Evolutionary conservation across 2,888 invertebrate genomes (phyloP).

Genomic region (Tortrix viridana): DNA sequence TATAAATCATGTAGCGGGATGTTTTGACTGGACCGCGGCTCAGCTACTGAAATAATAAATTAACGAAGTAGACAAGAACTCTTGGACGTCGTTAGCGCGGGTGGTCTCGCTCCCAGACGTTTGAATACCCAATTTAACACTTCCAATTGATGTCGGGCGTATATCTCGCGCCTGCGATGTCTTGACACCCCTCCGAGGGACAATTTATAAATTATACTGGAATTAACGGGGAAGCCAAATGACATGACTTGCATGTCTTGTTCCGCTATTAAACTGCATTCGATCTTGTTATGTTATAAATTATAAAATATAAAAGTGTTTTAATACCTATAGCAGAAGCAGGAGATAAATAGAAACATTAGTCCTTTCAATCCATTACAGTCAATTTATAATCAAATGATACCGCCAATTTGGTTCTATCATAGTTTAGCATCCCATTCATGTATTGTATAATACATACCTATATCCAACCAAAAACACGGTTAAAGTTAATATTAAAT

Average conservation of each 20-base stretch:
- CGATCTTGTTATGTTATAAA: too few relatives aligned
- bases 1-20: conserved; percentile 80
- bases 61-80: conserved; percentile 72
- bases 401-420: too few relatives aligned
- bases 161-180: conserved; percentile 17
- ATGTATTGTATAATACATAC: too few relatives aligned
- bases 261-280: background rate
- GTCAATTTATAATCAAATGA: too few relatives aligned
- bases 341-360: too few relatives aligned
- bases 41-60: conserved; percentile 81
- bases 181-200: conserved; percentile 19
- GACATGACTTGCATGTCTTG: conserved; percentile 2
- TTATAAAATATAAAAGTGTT: too few relatives aligned
- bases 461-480: too few relatives aligned
- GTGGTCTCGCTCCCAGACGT: conserved; percentile 66
- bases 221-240: background rate
- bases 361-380: too few relatives aligned
- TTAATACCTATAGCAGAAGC: too few relatives aligned
- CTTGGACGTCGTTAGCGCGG: conserved; percentile 67
- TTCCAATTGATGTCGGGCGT: conserved; percentile 46
- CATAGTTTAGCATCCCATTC: too few relatives aligned
- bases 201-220: conserved; percentile 21
- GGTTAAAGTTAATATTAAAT: too few relatives aligned
- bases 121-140: conserved; percentile 58
- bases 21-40: conserved; percentile 74